A percentile compares a stretch with the other conserved stretches of the same genome.
Conservation (phyloP, 2,888 invertebrate species). For the Tenthredo amoena region DNA sequence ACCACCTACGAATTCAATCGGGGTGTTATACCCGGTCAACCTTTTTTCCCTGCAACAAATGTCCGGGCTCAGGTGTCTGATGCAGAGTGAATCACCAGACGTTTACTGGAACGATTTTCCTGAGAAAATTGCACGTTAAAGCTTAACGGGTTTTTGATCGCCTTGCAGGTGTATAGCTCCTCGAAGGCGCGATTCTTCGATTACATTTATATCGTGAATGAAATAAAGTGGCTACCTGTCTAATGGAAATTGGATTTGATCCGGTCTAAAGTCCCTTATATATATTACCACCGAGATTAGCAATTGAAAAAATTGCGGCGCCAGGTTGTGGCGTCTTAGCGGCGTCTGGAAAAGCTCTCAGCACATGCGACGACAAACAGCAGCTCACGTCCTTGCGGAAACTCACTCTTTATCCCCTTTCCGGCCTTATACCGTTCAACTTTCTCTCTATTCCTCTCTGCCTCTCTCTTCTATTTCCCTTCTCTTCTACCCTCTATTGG, state of each 20-base stretch:
- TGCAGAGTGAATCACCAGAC: constrained; percentile 14
- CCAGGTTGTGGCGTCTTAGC: constrained; percentile 31
- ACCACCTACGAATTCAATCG: constrained; percentile 13
- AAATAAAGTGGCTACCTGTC: constrained; percentile 3
- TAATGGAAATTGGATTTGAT: constrained; percentile 40
- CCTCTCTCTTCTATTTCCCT: constrained; percentile 54
- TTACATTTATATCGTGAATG: not conserved
- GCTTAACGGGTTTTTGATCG: constrained; percentile 38
- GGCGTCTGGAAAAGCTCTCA: constrained; percentile 45
- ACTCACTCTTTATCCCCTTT: constrained; percentile 50
- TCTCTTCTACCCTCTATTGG: constrained; percentile 55
- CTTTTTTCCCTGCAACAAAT: not conserved
- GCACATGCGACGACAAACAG: constrained; percentile 47
- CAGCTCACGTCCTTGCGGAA: constrained; percentile 46
- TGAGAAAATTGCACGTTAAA: constrained; percentile 32
- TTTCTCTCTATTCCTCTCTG: constrained; percentile 58
- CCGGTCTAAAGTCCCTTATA: not conserved
- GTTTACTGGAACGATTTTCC: constrained; percentile 13
- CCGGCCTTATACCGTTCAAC: constrained; percentile 59
- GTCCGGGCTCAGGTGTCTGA: not conserved
- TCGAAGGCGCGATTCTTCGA: not conserved
- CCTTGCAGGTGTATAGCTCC: not conserved
- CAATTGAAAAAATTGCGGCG: constrained; percentile 39
- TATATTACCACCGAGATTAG: not conserved
- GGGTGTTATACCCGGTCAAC: not conserved